These are phyloP conservation scores for Drosophila erecta DNA, from an alignment of 1,140 invertebrate genomes.

Conservation along the genomic window DNA sequence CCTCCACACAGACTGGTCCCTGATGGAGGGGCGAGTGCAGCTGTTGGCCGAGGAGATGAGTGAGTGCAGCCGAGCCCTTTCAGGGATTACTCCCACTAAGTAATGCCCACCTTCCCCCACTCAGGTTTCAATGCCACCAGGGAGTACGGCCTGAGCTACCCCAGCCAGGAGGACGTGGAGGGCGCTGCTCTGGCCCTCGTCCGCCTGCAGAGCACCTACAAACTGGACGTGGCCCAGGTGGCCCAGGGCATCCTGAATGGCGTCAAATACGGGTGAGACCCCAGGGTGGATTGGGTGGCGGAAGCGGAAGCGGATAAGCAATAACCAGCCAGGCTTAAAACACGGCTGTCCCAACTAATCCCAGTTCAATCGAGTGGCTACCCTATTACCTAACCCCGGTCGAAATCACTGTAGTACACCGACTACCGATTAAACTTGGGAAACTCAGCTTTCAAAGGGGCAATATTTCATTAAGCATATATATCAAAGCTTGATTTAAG, in stretches of 20 bases:
- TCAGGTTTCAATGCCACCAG: slow-evolving; percentile 84
- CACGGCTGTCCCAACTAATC: slow-evolving; percentile 30
- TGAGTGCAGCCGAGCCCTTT: slow-evolving; percentile 1
- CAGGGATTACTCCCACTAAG: no score
- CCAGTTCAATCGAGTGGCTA: slow-evolving; percentile 10
- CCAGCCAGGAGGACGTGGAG: slow-evolving; percentile 94
- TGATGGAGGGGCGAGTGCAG: slow-evolving; percentile 85
- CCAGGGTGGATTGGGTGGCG: neutral
- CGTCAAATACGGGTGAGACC: slow-evolving; percentile 90
- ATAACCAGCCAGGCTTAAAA: slow-evolving; percentile 77
- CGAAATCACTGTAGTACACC: slow-evolving; percentile 2
- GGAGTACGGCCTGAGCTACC: slow-evolving; percentile 90
- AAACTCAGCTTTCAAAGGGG: no score
- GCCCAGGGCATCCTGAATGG: slow-evolving; percentile 95
- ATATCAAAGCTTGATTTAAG: no score
- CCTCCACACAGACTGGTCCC: slow-evolving; percentile 94
- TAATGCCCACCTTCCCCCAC: no score
- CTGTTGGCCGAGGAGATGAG: slow-evolving; percentile 40
- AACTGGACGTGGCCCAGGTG: slow-evolving; percentile 94
- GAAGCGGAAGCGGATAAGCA: slow-evolving; percentile 57
- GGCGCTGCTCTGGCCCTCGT: slow-evolving; percentile 97
- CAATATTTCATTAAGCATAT: no score
- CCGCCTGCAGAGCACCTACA: slow-evolving; percentile 98
- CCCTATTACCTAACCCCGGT: neutral
- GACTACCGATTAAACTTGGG: neutral